These are phyloP conservation scores for Ridgeia piscesae DNA, from an alignment of 1,140 invertebrate genomes.

Conservation along the genomic window DNA sequence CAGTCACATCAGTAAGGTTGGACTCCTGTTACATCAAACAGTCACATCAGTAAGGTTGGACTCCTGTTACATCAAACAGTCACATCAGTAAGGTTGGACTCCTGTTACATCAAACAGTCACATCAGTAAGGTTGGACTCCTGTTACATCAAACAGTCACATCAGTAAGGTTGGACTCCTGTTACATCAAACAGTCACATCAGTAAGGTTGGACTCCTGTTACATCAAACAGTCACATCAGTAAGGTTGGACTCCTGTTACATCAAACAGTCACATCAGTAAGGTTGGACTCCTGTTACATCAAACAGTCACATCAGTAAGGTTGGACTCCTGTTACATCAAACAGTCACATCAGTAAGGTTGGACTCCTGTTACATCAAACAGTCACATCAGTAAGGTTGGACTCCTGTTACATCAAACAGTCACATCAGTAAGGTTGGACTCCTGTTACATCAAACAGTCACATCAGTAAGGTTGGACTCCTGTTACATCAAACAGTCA, in stretches of 20 bases:
- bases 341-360: conserved; percentile 57
- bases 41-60: conserved; percentile 66
- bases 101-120: conserved; percentile 59
- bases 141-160: conserved; percentile 52
- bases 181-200: conserved; percentile 35
- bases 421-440: conserved; percentile 66
- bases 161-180: conserved; percentile 81
- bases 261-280: neutral
- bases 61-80: conserved; percentile 65
- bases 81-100: conserved; percentile 73
- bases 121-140: conserved; percentile 77
- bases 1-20: conserved; percentile 62
- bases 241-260: conserved; percentile 79
- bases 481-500: conserved; percentile 59
- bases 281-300: conserved; percentile 76
- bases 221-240: conserved; percentile 30
- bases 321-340: conserved; percentile 75
- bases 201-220: conserved; percentile 82
- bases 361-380: conserved; percentile 71
- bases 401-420: conserved; percentile 68
- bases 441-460: conserved; percentile 65
- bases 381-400: conserved; percentile 62
- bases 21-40: conserved; percentile 68
- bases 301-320: neutral
- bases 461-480: conserved; percentile 73